Evolutionary conservation across 2,888 invertebrate genomes (phyloP).

Genomic region (Petrophora chlorosata): DNA sequence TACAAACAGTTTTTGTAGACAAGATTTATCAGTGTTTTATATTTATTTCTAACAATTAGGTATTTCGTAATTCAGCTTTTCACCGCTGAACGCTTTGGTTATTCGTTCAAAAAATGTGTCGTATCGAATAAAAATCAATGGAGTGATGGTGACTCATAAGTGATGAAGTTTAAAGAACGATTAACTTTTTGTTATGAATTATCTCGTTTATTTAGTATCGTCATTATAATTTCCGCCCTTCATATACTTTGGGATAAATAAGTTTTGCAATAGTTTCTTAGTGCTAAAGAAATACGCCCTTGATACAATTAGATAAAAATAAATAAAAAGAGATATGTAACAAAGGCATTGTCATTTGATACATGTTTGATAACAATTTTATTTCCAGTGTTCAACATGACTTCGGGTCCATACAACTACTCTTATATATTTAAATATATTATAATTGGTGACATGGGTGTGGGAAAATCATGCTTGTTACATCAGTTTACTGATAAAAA

Average conservation of each 20-base stretch:
- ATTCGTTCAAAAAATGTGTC: not conserved
- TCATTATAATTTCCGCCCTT: not conserved
- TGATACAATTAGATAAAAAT: not conserved
- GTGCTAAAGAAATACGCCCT: not conserved
- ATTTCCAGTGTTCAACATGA: constrained; percentile 84
- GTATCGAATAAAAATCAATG: constrained; percentile 9
- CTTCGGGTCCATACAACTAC: constrained; percentile 99
- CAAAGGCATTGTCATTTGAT: constrained; percentile 16
- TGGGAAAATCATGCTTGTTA: constrained; percentile 99
- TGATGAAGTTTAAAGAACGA: not conserved
- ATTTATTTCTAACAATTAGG: no score
- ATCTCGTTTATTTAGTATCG: not conserved
- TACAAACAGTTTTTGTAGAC: no score
- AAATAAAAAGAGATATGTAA: not conserved
- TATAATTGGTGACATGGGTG: constrained; percentile 99
- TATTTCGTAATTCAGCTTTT: no score
- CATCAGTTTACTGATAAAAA: constrained; percentile 99
- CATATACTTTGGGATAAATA: not conserved
- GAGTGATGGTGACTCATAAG: constrained; percentile 20
- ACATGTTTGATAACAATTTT: not conserved
- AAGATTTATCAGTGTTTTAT: no score
- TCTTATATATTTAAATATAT: constrained; percentile 99
- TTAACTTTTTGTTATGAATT: constrained; percentile 3
- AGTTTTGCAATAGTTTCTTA: not conserved
- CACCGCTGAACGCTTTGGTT: no score